Evolutionary conservation across 2,888 invertebrate genomes (phyloP), one percentile per base, ranked within the genome.

Genomic region (Dioctria rufipes): DNA sequence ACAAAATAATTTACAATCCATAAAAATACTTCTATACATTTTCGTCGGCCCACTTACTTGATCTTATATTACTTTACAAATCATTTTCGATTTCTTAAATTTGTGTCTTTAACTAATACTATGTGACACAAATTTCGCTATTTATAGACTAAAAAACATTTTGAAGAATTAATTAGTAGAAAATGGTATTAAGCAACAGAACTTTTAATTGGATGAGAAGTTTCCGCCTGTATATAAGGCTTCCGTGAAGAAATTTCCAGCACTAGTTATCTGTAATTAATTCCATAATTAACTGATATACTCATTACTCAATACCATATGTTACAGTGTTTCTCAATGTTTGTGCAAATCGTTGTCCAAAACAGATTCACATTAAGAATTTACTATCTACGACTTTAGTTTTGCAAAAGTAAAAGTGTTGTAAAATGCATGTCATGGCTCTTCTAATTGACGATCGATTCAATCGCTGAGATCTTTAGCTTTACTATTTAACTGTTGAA

Each of bases 371-470:
- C 66, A 66, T 66, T 66, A 66, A 66, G 66, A 66, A 66, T 66
- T 66, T 43, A 66, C 9, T 6, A 13, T 5, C 46, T 42, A 43
- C 66, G 43, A n/a, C 43, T 43, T 43, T 43, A 46, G 66, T 13
- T n/a, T 43, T 43, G 46, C 5, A 66, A 66, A 66, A 66, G 66
- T n/a, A 43, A 13, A 37, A 43, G 66, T 66, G 43, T 66, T 66
- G 66, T 43, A 66, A 66, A 66, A 66, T 25, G 66, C 66, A 13
- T 66, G 66, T 66, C 66, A 66, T 66, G 66, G 66, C 66, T 66
- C 37, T 13, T 66, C 66, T 43, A 66, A 66, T 66, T 66, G 66
- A 61, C 37, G 25, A 25, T 66, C 6, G 42, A 66, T 13, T 43
- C 40, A n/a, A 46, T 43, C 46, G 42, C 43, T 43, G 42, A 61